Conservation (phyloP, 2,113 vertebrate genomes). For the Tringa solitaria region DNA sequence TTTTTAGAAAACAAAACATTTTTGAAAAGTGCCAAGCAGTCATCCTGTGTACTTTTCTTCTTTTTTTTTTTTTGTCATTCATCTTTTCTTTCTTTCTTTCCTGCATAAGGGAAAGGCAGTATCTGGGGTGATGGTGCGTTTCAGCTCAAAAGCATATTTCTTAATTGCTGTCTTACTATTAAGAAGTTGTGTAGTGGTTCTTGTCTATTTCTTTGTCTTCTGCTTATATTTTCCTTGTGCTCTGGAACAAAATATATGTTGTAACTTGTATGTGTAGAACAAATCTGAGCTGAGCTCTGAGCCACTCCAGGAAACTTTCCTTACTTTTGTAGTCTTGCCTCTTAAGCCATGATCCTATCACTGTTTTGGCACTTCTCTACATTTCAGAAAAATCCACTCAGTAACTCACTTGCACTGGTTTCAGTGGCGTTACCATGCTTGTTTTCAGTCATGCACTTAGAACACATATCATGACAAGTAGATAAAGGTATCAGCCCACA, state of each 20-base stretch:
- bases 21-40: neutral
- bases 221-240: neutral
- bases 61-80: fast-evolving
- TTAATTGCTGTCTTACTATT: neutral
- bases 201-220: neutral
- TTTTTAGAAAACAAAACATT: neutral
- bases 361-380: neutral
- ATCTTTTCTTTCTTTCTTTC: neutral
- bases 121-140: neutral
- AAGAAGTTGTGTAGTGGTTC: neutral
- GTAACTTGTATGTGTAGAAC: neutral
- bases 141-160: neutral
- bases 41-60: neutral
- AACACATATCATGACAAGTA: neutral
- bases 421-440: neutral
- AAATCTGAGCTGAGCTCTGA: neutral
- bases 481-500: neutral
- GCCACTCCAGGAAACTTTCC: neutral
- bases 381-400: neutral
- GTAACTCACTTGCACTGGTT: neutral
- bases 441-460: neutral
- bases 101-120: neutral
- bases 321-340: neutral
- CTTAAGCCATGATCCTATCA: neutral
- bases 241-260: neutral